Evolutionary conservation across 2,888 invertebrate species (phyloP).

Genomic region (Polietes domitor): DNA sequence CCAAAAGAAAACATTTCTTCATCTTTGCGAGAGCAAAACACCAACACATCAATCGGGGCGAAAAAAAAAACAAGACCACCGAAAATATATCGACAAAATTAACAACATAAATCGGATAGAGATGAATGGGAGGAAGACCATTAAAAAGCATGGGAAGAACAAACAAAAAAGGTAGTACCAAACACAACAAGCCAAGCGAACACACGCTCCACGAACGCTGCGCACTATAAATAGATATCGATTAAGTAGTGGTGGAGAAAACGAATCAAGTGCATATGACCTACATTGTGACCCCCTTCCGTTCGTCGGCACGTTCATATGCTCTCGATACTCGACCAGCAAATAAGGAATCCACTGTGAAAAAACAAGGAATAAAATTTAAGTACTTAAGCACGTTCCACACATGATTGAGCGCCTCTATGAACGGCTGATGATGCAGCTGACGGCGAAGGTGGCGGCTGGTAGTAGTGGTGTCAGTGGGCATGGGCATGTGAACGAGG

Average conservation of each 20-base stretch:
- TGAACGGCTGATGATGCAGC: slow-evolving; percentile 26
- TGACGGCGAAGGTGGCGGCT: not conserved
- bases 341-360: slow-evolving; percentile 50
- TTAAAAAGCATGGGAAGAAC: not conserved
- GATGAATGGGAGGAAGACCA: slow-evolving; percentile 3
- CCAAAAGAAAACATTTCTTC: not conserved
- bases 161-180: not conserved
- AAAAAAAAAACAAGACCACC: not conserved
- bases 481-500: not conserved
- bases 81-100: slow-evolving; percentile 13
- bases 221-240: slow-evolving; percentile 68
- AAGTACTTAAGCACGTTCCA: slow-evolving; percentile 51
- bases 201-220: slow-evolving; percentile 12
- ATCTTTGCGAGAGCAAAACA: not conserved
- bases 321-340: slow-evolving; percentile 12
- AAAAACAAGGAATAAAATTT: slow-evolving; percentile 45
- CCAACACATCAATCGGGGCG: not conserved
- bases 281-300: slow-evolving; percentile 61
- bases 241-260: slow-evolving; percentile 66
- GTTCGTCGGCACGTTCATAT: not conserved
- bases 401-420: slow-evolving; percentile 45
- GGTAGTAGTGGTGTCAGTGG: no score
- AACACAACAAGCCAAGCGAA: not conserved
- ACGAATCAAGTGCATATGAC: slow-evolving; percentile 69
- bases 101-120: slow-evolving; percentile 14